Conservation (phyloP, 1,140 invertebrate species). For the Hycleus phaleratus region DNA sequence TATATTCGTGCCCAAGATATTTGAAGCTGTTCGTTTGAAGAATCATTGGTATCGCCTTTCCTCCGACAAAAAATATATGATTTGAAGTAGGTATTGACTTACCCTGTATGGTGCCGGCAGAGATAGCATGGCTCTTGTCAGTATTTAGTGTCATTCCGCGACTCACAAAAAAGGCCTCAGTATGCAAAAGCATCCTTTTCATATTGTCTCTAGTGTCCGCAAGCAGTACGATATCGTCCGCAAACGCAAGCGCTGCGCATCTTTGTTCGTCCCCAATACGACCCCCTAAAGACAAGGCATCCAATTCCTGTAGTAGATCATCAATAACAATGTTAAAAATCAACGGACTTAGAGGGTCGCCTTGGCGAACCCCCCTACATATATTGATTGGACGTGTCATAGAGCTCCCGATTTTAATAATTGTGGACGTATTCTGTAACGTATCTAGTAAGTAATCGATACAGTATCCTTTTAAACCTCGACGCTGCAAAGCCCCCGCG, state of each 20-base stretch:
- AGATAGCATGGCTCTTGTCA: slow-evolving; percentile 32
- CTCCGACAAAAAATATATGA: slow-evolving; percentile 2
- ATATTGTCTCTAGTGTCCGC: too few species aligned
- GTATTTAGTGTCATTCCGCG: slow-evolving; percentile 26
- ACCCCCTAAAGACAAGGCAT: too few species aligned
- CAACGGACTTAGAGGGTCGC: slow-evolving; percentile 41
- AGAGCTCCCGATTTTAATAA: slow-evolving; percentile 14
- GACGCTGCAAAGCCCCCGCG: slow-evolving; percentile 15
- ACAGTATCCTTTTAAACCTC: slow-evolving; percentile 23
- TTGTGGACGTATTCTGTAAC: slow-evolving; percentile 19
- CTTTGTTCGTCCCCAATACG: too few species aligned
- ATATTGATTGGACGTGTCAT: slow-evolving; percentile 21
- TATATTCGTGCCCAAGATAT: slow-evolving; percentile 34
- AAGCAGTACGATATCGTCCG: too few species aligned
- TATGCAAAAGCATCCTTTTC: too few species aligned
- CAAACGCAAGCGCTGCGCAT: too few species aligned
- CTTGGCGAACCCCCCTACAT: slow-evolving; percentile 42
- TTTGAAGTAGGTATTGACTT: background rate
- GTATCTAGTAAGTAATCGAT: slow-evolving; percentile 26
- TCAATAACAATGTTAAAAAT: slow-evolving; percentile 45
- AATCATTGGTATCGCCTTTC: slow-evolving; percentile 1
- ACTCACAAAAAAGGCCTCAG: too few species aligned
- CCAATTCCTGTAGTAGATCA: slow-evolving; percentile 21
- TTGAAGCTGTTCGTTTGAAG: slow-evolving; percentile 24
- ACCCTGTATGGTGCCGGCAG: slow-evolving; percentile 6